Conservation (phyloP, 2,888 invertebrate genomes). For the Ethmia dodecea region DNA sequence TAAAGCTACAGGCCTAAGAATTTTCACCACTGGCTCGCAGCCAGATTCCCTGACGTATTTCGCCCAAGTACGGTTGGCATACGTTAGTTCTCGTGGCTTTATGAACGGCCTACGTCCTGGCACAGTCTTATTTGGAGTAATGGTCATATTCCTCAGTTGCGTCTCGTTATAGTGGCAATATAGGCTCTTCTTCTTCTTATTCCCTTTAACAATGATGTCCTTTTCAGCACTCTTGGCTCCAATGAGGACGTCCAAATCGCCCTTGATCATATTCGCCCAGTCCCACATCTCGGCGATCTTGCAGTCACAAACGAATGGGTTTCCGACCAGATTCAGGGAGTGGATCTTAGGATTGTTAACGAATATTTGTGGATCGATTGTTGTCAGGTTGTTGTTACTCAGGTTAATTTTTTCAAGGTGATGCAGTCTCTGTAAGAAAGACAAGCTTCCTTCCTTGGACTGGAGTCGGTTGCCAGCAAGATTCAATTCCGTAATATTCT, state of each 20-base stretch:
- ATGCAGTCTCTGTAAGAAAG: slow-evolving; percentile 74
- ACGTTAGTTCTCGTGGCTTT: slow-evolving; percentile 76
- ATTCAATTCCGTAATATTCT: slow-evolving; percentile 80
- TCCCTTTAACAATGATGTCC: slow-evolving; percentile 79
- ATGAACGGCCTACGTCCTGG: slow-evolving; percentile 75
- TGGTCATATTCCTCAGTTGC: slow-evolving; percentile 67
- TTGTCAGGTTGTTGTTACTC: slow-evolving; percentile 79
- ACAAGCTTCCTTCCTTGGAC: slow-evolving; percentile 63
- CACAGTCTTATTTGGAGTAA: slow-evolving; percentile 66
- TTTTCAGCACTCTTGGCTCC: slow-evolving; percentile 81
- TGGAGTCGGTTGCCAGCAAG: slow-evolving; percentile 78
- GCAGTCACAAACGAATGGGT: slow-evolving; percentile 84
- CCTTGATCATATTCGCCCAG: slow-evolving; percentile 82
- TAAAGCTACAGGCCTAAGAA: slow-evolving; percentile 59
- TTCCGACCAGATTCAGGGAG: slow-evolving; percentile 80
- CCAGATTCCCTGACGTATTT: slow-evolving; percentile 83
- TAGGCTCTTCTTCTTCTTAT: slow-evolving; percentile 80
- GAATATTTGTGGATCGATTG: slow-evolving; percentile 76
- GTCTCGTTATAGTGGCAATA: slow-evolving; percentile 80
- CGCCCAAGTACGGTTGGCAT: slow-evolving; percentile 83
- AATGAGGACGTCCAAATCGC: slow-evolving; percentile 79
- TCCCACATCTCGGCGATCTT: slow-evolving; percentile 84
- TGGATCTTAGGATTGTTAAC: slow-evolving; percentile 76
- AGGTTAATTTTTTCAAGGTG: slow-evolving; percentile 80
- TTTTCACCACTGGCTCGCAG: slow-evolving; percentile 75